Evolutionary conservation across 2,888 invertebrate genomes (phyloP), one percentile per base, ranked within the genome.

Genomic region (Muschampia staudingeri): DNA sequence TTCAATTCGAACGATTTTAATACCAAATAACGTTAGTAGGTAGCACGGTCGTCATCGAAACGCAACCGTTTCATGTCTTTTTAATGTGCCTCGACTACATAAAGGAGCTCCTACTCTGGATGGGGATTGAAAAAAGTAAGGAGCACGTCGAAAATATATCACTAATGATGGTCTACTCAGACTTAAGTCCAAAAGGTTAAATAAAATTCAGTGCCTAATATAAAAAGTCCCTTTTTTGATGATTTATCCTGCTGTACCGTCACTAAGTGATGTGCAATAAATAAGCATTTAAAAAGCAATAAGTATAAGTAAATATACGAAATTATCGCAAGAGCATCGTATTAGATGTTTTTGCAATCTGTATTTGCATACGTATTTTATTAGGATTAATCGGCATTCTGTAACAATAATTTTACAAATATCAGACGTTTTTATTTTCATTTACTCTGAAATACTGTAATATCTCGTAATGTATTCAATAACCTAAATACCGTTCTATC

Each of bases 1-100:
- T n/a, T n/a, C n/a, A n/a, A n/a, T 84, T 86, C 86, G 83, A 82
- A 84, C 80, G 82, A 93, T 95, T 92, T 92, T 88, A 94, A 93
- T 92, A 94, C 90, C 94, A 95, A 94, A 94, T 94, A 85, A 82
- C 86, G 87, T 71, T 70, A 56, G 80, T 76, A 70, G 70, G 80
- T 88, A 88, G 87, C 84, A 85, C 86, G 90, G 89, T 87, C 90
- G 91, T 91, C 90, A 91, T 85, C 87, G 85, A 89, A 90, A 91
- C 90, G 89, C 91, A 91, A 91, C 86, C 89, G 87, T 87, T 92
- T 90, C 87, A 88, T 90, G 90, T 91, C 90, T 91, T 82, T 91
- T 90, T 88, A 90, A 91, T 90, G 89, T 87, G 83, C 84, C 84
- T 78, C 85, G 61, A 73, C 56, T 76, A 80, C 76, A 77, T 85